phyloP scores from a whole-genome alignment of 2,797 vertebrate genomes.

The Pipistrellus kuhlii region DNA sequence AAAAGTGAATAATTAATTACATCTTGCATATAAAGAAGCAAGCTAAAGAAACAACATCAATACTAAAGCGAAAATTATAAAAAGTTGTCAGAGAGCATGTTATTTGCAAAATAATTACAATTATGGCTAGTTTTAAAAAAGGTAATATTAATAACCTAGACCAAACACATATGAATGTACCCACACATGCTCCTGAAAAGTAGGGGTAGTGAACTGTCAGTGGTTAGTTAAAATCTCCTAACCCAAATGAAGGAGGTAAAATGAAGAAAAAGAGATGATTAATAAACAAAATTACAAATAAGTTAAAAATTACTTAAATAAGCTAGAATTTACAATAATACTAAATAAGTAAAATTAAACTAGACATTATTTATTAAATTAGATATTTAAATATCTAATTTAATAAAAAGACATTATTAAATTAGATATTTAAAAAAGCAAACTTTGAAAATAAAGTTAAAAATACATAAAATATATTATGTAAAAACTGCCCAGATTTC shows the following conservation, averaged over 20 bases:
- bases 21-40: neutral
- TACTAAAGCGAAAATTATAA: neutral
- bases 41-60: neutral
- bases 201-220: neutral
- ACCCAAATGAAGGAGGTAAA: neutral
- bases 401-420: neutral
- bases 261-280: neutral
- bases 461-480: neutral
- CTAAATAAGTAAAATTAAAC: neutral
- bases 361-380: neutral
- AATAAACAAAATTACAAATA: neutral
- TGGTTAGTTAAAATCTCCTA: neutral
- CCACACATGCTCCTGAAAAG: neutral
- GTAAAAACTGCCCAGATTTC: neutral
- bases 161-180: neutral
- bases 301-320: constrained; percentile 15
- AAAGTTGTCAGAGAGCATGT: neutral
- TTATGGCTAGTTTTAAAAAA: neutral
- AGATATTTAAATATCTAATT: neutral
- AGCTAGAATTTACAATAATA: neutral
- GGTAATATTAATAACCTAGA: neutral
- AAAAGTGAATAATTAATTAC: neutral
- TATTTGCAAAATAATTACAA: neutral
- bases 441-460: constrained; percentile 9
- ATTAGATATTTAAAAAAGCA: neutral